Evolutionary conservation across 2,888 invertebrate species (phyloP), one percentile per base, ranked within the genome.

Genomic region (Leptothorax acervorum): DNA sequence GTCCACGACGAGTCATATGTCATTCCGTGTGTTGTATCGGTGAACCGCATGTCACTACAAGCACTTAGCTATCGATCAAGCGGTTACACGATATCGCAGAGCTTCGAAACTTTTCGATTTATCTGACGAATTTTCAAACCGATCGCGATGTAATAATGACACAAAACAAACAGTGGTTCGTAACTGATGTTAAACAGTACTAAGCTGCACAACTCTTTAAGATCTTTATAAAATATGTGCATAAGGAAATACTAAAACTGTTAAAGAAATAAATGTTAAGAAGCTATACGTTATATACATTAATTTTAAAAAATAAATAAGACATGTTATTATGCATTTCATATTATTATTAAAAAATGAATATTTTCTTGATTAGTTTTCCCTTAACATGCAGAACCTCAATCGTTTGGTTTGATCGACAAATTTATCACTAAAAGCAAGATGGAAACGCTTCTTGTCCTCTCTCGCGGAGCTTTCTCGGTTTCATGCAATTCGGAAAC

Each of bases 51-150:
- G 82, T 86, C 88, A 81, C 82, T 74, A 81, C 65, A 51, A 74
- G 62, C 60, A 55, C 65, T 86, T 79, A 62, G 48, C 79, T 86
- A 88, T 89, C 88, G 88, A 89, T 89, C 88, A 89, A 85, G 83
- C 86, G 60, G 73, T 55, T 53, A 85, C 76, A 70, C 71, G 86
- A 88, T 84, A 85, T 81, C 65, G 53, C 42, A 39, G 5, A 68
- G 71, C 78, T 85, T 82, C 55, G 66, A 51, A 70, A 70, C 53
- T 83, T 85, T 71, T 3, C n/a, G n/a, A 68, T 78, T 76, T 68
- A 66, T 55, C 51, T 39, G 42, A 28, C 12, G 12, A 4, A 18
- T 53, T 55, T 68, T 76, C 45, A 42, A n/a, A 1, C 8, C 53
- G 12, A 62, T 42, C 55, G 42, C n/a, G 39, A 55, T 53, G 12